Evolutionary conservation across 2,888 invertebrate species (phyloP).

Genomic region (Thymelicus lineola): DNA sequence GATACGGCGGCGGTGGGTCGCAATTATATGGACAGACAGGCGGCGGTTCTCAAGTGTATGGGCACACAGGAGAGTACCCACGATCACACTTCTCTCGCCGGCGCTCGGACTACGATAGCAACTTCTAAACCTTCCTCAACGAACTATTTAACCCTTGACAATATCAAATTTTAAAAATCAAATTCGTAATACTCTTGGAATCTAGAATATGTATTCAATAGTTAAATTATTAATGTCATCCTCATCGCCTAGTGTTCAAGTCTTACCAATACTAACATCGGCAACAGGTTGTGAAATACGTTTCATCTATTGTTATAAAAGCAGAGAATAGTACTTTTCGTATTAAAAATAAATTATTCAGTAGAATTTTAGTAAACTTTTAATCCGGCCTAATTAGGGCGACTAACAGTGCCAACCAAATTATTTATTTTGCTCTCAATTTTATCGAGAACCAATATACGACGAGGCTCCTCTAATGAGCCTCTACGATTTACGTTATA

Average conservation of each 20-base stretch:
- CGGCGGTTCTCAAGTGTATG: constrained; percentile 86
- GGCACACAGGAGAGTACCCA: constrained; percentile 77
- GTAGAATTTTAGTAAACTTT: constrained; percentile 66
- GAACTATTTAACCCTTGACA: constrained; percentile 64
- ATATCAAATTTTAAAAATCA: constrained; percentile 75
- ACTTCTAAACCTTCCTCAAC: constrained; percentile 85
- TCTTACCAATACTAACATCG: constrained; percentile 50
- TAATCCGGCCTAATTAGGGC: constrained; percentile 78
- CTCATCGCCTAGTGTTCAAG: constrained; percentile 53
- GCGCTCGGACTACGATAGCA: constrained; percentile 92
- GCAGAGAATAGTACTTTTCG: constrained; percentile 53
- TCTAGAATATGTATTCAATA: constrained; percentile 48
- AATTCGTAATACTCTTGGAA: constrained; percentile 54
- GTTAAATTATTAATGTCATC: constrained; percentile 47
- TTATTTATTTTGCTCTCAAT: constrained; percentile 58
- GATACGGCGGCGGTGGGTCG: constrained; percentile 84
- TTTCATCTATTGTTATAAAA: constrained; percentile 53
- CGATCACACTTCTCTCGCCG: constrained; percentile 86
- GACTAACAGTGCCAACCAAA: constrained; percentile 64
- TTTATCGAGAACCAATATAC: constrained; percentile 32
- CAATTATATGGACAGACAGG: constrained; percentile 89
- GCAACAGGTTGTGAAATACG: constrained; percentile 79
- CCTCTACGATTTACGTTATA: constrained; percentile 14
- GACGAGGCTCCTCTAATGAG: constrained; percentile 17
- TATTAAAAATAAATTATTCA: constrained; percentile 50